phyloP scores from a whole-genome alignment of 2,113 vertebrate species.

The Ahaetulla prasina region DNA sequence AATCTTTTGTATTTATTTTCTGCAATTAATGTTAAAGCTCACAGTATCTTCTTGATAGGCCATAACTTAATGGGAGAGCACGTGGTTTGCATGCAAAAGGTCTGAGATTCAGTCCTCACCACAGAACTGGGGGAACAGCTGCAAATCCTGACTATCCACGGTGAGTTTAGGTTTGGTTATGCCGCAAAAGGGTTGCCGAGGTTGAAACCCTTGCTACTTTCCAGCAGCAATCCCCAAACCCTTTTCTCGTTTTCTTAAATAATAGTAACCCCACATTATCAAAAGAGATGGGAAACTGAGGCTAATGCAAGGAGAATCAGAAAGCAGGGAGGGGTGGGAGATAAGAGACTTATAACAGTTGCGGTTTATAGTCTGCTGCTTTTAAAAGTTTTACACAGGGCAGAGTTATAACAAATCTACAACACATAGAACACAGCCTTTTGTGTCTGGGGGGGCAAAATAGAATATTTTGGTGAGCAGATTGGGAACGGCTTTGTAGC shows the following conservation, averaged over 20 bases:
- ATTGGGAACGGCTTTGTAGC: neutral
- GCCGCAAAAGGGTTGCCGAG: neutral
- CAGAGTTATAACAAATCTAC: neutral
- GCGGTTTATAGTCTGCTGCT: neutral
- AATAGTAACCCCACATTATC: neutral
- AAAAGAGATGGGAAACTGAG: neutral
- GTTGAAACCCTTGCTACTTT: neutral
- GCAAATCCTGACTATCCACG: neutral
- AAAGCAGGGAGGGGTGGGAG: rapidly evolving
- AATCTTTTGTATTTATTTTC: neutral
- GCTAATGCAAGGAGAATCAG: neutral
- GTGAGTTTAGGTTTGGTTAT: neutral
- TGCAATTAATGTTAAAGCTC: neutral
- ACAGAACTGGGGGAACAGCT: neutral
- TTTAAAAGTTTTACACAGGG: neutral
- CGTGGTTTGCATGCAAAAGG: neutral
- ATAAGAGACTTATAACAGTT: neutral
- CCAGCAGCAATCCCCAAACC: too few species aligned
- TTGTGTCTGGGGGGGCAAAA: neutral
- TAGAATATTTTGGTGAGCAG: neutral
- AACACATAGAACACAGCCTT: neutral
- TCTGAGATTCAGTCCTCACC: neutral
- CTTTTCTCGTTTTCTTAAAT: neutral
- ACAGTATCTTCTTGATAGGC: neutral
- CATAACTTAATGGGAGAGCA: neutral